phyloP scores from a whole-genome alignment of 2,113 vertebrate species.

The Pachyramphus minor region DNA sequence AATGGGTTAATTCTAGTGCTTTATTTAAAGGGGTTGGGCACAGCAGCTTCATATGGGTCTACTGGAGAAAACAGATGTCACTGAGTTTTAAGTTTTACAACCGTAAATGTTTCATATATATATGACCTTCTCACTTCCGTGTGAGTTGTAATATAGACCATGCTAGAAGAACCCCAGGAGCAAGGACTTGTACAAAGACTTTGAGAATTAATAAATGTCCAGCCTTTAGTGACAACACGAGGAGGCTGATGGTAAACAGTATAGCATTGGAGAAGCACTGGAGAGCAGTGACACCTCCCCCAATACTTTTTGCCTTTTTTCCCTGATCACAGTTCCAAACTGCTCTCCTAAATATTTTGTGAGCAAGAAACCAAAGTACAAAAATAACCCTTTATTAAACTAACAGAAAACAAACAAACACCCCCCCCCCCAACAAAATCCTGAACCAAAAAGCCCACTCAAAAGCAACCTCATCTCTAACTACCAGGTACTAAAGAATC shows the following conservation, averaged over 20 bases:
- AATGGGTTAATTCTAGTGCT: neutral
- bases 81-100: neutral
- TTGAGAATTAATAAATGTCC: neutral
- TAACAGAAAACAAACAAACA: neutral
- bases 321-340: neutral
- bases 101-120: neutral
- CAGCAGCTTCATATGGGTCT: neutral
- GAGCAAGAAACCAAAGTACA: neutral
- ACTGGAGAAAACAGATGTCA: neutral
- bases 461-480: neutral
- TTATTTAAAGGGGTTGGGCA: neutral
- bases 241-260: neutral
- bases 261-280: accelerated
- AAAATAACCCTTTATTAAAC: neutral
- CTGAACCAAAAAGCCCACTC: neutral
- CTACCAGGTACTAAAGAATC: neutral
- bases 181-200: neutral
- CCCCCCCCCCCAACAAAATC: neutral
- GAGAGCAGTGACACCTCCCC: neutral
- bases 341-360: neutral
- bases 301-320: neutral
- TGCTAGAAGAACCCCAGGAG: neutral
- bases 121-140: neutral
- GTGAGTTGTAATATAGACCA: neutral
- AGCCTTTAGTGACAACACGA: neutral